Conservation (phyloP, 2,888 invertebrate species). For the Epinotia bilunana region DNA sequence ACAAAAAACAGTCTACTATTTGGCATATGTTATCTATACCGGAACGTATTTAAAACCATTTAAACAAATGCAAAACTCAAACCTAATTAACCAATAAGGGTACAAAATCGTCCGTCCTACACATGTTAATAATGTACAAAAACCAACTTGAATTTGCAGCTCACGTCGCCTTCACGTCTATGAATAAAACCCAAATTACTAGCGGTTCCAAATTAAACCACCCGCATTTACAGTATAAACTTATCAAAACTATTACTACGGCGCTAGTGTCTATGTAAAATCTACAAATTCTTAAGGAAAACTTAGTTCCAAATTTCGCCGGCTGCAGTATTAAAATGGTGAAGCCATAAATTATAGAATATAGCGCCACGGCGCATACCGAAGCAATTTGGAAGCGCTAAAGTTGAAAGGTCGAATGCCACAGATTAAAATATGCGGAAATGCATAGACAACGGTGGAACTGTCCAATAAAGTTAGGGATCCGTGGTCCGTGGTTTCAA, state of each 20-base stretch:
- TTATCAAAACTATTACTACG: neutral
- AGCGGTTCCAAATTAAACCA: neutral
- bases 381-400: conserved; percentile 65
- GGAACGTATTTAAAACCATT: conserved; percentile 22
- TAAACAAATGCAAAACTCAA: conserved; percentile 19
- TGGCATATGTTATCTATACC: conserved; percentile 31
- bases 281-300: neutral
- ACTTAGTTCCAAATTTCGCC: conserved; percentile 10
- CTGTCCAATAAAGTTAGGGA: conserved; percentile 48
- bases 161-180: neutral
- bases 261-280: conserved; percentile 18
- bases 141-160: conserved; percentile 18
- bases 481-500: conserved; percentile 1
- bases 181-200: neutral
- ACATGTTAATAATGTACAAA: conserved; percentile 51
- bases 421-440: conserved; percentile 72
- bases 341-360: conserved; percentile 57
- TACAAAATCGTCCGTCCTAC: conserved; percentile 57
- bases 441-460: conserved; percentile 50
- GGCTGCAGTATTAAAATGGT: neutral
- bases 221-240: neutral
- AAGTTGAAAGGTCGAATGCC: conserved; percentile 66
- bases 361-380: conserved; percentile 60
- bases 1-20: conserved; percentile 2
- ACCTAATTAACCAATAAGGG: conserved; percentile 52